These are phyloP conservation scores for Lasaia peninsularis DNA, from an alignment of 1,140 invertebrate genomes.

Conservation along the genomic window DNA sequence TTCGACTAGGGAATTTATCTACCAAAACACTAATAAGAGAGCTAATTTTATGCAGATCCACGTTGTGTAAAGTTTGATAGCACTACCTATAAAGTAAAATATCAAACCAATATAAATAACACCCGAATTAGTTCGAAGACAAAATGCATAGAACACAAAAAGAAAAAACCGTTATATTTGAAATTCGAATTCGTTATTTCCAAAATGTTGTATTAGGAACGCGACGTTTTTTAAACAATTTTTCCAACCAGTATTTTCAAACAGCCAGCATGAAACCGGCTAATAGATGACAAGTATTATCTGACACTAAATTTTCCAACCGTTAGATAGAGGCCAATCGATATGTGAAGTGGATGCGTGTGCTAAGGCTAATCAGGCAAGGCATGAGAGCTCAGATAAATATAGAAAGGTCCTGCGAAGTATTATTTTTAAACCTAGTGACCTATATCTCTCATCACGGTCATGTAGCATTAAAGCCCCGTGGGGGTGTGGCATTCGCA, in stretches of 20 bases:
- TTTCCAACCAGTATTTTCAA: constrained; percentile 22
- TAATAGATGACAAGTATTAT: constrained; percentile 59
- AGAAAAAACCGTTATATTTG: constrained; percentile 2
- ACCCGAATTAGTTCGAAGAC: background rate
- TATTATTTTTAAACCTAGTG: constrained; percentile 40
- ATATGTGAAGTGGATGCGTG: constrained; percentile 55
- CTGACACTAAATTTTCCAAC: constrained; percentile 52
- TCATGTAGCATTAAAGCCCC: constrained; percentile 4
- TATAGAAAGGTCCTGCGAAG: constrained; percentile 42
- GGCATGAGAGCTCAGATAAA: constrained; percentile 40
- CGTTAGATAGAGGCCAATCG: constrained; percentile 57
- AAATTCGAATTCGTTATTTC: constrained; percentile 19
- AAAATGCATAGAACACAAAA: background rate
- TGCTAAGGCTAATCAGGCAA: constrained; percentile 58
- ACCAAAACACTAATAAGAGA: too few species aligned
- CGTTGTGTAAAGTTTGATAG: too few species aligned
- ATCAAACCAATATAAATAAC: too few species aligned
- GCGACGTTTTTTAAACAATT: constrained; percentile 22
- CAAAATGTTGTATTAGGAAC: constrained; percentile 15
- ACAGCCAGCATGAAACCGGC: constrained; percentile 42
- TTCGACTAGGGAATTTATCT: too few species aligned
- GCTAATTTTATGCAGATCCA: too few species aligned
- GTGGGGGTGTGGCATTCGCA: background rate
- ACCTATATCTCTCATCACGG: constrained; percentile 35
- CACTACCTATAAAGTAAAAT: too few species aligned